Evolutionary conservation across 2,888 invertebrate species (phyloP).

Genomic region (Cerastis leucographa): DNA sequence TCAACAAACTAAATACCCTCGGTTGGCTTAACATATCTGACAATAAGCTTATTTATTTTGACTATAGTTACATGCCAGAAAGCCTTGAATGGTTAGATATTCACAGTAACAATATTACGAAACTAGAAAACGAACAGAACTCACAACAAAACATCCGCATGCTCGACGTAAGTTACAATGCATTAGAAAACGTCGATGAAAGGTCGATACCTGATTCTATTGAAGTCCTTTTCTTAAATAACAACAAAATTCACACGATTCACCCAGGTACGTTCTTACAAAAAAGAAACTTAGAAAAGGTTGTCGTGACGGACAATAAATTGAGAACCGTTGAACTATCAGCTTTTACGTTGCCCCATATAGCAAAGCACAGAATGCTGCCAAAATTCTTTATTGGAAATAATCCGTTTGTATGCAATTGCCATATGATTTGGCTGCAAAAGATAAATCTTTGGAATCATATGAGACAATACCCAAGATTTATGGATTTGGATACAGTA

Average conservation of each 20-base stretch:
- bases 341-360: slow-evolving; percentile 92
- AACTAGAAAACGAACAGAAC: slow-evolving; percentile 94
- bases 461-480: slow-evolving; percentile 93
- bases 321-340: slow-evolving; percentile 93
- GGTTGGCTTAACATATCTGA: slow-evolving; percentile 95
- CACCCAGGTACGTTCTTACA: slow-evolving; percentile 93
- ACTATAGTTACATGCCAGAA: slow-evolving; percentile 94
- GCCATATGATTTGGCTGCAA: slow-evolving; percentile 96
- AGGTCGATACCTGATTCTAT: slow-evolving; percentile 94
- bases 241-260: slow-evolving; percentile 93
- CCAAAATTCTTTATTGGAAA: slow-evolving; percentile 95
- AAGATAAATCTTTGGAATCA: slow-evolving; percentile 94
- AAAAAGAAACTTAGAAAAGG: slow-evolving; percentile 93
- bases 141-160: slow-evolving; percentile 92
- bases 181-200: slow-evolving; percentile 92
- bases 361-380: slow-evolving; percentile 92
- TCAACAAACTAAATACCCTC: slow-evolving; percentile 93
- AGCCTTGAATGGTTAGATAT: slow-evolving; percentile 95
- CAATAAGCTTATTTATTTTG: slow-evolving; percentile 94
- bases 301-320: slow-evolving; percentile 94
- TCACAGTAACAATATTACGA: slow-evolving; percentile 94
- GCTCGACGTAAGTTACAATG: slow-evolving; percentile 94
- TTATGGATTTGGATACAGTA: slow-evolving; percentile 94
- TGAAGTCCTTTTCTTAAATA: slow-evolving; percentile 93
- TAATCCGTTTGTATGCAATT: slow-evolving; percentile 96